Evolutionary conservation across 2,888 invertebrate genomes (phyloP).

Genomic region (Leptopilina myrica): DNA sequence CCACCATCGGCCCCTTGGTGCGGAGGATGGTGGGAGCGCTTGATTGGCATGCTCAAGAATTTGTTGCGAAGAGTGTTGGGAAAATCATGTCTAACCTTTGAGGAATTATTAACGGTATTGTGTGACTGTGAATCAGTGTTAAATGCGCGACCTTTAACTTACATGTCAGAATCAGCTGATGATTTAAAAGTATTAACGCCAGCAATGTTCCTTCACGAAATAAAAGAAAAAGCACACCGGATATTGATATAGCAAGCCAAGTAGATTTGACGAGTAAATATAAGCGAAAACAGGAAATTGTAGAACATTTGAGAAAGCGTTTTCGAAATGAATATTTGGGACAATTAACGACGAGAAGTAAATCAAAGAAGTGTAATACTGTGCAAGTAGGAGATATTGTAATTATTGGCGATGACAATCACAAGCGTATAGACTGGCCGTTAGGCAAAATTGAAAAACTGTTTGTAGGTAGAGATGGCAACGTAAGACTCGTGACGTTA

Average conservation of each 20-base stretch:
- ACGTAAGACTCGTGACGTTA: not conserved
- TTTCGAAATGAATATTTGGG: constrained; percentile 49
- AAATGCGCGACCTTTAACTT: constrained; percentile 70
- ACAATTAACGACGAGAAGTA: not conserved
- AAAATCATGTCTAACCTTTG: constrained; percentile 60
- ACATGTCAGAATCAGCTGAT: constrained; percentile 50
- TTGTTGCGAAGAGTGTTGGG: constrained; percentile 69
- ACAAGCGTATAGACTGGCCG: constrained; percentile 45
- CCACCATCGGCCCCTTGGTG: constrained; percentile 74
- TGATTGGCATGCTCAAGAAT: constrained; percentile 71
- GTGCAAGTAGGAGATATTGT: constrained; percentile 49
- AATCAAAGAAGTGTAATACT: not conserved
- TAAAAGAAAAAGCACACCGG: constrained; percentile 40
- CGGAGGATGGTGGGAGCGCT: constrained; percentile 75
- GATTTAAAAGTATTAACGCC: constrained; percentile 56
- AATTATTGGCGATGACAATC: constrained; percentile 48
- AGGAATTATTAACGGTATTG: constrained; percentile 64
- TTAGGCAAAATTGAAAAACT: constrained; percentile 11
- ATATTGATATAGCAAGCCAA: constrained; percentile 45
- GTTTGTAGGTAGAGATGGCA: constrained; percentile 25
- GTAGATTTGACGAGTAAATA: constrained; percentile 39
- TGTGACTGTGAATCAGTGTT: constrained; percentile 67
- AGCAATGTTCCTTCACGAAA: constrained; percentile 54
- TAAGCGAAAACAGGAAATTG: constrained; percentile 44
- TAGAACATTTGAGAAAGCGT: constrained; percentile 44